Percentiles rank a stretch among this genome's conserved stretches.
phyloP scores from a whole-genome alignment of 2,113 vertebrate species.

The Oncorhynchus kisutch region DNA sequence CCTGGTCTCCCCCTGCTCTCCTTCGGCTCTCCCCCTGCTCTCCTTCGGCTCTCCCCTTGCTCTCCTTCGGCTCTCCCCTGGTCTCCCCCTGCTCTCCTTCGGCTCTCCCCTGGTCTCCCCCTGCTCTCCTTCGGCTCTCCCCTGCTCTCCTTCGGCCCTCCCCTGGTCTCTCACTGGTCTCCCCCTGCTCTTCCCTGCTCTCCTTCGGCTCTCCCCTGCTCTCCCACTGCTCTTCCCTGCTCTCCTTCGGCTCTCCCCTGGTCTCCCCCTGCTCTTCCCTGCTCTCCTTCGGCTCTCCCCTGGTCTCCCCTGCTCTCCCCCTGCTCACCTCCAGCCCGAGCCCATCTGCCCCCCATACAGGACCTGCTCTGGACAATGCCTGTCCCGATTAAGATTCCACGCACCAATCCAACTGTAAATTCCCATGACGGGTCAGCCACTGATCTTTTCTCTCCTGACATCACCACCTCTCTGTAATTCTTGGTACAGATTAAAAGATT shows the following conservation, averaged over 20 bases:
- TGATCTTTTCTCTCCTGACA: constrained; percentile 72
- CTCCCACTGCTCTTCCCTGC: too few relatives aligned
- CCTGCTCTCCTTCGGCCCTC: neutral
- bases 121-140: neutral
- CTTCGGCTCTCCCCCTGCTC: neutral
- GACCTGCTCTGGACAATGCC: constrained; percentile 63
- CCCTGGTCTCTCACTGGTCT: neutral
- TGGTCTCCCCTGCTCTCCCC: neutral
- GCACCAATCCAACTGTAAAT: constrained; percentile 75
- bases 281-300: neutral
- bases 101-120: constrained; percentile 13
- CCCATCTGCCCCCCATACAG: constrained; percentile 53
- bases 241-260: neutral
- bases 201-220: rapidly evolving
- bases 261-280: neutral
- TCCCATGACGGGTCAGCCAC: constrained; percentile 68
- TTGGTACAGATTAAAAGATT: constrained; percentile 72
- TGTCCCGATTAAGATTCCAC: constrained; percentile 73
- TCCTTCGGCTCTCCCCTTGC: too few relatives aligned
- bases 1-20: neutral
- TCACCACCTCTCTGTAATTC: constrained; percentile 70
- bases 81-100: neutral
- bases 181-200: constrained; percentile 16
- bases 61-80: neutral
- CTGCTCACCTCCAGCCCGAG: constrained; percentile 25